Base-by-base conservation (phyloP, 2,113 vertebrate genomes). In the Leptobrachium ailaonicum region DNA sequence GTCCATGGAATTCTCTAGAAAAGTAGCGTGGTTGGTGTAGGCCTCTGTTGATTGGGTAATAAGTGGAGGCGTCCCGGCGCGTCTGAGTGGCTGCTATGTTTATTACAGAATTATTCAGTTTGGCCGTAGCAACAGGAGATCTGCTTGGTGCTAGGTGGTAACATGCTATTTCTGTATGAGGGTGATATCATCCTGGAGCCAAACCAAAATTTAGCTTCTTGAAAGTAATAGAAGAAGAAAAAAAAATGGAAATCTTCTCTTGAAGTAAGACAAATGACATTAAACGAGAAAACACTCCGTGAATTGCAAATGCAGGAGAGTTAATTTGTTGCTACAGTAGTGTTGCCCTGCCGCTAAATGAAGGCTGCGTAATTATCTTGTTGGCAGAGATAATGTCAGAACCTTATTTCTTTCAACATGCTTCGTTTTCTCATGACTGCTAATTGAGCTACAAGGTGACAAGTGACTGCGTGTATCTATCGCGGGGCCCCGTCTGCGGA, bases 291-390 rank as follows among this genome's bases (percentile, higher is more conserved):
- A 94, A 92, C 93, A 93, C 92, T 90, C 92, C 93, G 90, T 93
- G 94, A 93, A 94, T 93, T 93, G 93, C 92, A 94, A 94, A 95
- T 94, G 92, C 90, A 91, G 91, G 90, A 86, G 89, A 94, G 91
- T 93, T 94, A 93, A 95, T 94, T 94, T 94, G 93, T 94, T 93
- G 93, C 92, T 93, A 90, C 93, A 91, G 92, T 93, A 85, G 88
- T 92, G 93, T 94, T 94, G 91, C 92, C 93, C 93, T 92, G 93
- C 92, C 94, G 92, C 93, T 94, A 94, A 94, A 93, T 92, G 92
- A 92, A 92, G 90, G 91, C 92, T 90, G 91, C 90, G 91, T 95
- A 95, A 94, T 95, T 94, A 95, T 93, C 93, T 94, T 92, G 90
- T 92, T 92, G 90, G 90, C 91, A 92, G 89, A 93, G 90, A 92